Conservation (phyloP, 2,888 invertebrate genomes). For the Agriopis leucophaearia region DNA sequence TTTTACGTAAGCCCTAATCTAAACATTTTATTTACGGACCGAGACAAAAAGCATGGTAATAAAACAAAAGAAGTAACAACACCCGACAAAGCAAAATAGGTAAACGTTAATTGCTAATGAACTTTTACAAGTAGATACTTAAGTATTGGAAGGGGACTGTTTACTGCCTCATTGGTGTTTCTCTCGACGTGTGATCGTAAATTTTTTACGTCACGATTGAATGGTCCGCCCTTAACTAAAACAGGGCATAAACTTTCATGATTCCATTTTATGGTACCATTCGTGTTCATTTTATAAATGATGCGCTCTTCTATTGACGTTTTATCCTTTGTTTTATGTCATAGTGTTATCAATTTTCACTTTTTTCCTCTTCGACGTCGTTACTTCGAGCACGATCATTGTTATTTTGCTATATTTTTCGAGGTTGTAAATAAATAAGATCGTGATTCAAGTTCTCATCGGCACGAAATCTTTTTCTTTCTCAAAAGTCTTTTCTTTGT, state of each 20-base stretch:
- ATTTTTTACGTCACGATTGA: conserved; percentile 83
- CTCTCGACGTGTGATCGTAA: conserved; percentile 85
- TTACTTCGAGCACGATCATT: conserved; percentile 26
- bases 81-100: conserved; percentile 56
- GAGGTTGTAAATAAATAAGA: conserved; percentile 10
- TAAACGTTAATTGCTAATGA: conserved; percentile 79
- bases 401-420: conserved; percentile 27
- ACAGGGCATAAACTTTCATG: conserved; percentile 84
- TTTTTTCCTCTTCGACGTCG: conserved; percentile 29
- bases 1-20: conserved; percentile 18
- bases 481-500: conserved; percentile 51
- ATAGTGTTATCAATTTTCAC: conserved; percentile 50
- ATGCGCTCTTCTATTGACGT: conserved; percentile 66
- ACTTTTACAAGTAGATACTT: conserved; percentile 76
- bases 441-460: conserved; percentile 30
- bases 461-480: conserved; percentile 45
- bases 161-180: conserved; percentile 84
- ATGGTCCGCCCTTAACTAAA: conserved; percentile 84
- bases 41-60: conserved; percentile 30
- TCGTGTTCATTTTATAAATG: conserved; percentile 85
- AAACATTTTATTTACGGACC: conserved; percentile 22
- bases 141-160: conserved; percentile 77
- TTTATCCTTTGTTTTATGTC: conserved; percentile 62
- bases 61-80: conserved; percentile 51
- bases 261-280: conserved; percentile 80